phyloP scores from a whole-genome alignment of 64 coral and sea anemone species.

The Montipora foliosa region DNA sequence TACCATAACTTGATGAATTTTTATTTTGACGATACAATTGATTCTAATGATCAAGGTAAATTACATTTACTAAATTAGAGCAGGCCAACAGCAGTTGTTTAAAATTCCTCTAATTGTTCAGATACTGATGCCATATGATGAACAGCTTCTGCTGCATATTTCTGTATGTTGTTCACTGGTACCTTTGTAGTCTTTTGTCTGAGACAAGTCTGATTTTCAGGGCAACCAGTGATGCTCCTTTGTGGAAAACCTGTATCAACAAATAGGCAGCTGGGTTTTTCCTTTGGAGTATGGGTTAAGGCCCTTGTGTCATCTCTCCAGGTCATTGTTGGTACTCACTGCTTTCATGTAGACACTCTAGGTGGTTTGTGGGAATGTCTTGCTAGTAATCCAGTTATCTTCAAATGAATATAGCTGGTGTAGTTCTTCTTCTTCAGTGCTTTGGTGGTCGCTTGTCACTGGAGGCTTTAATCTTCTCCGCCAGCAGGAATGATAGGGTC shows the following conservation, averaged over 20 bases:
- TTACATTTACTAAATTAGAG: too few relatives aligned
- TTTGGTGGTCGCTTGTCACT: neutral
- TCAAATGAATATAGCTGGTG: neutral
- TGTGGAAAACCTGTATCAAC: slow-evolving; percentile 6
- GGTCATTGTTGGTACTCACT: slow-evolving; percentile 23
- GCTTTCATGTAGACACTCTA: slow-evolving; percentile 26
- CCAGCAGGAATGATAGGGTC: neutral
- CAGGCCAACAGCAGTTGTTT: too few relatives aligned
- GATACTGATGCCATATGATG: too few relatives aligned
- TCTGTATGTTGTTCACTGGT: neutral
- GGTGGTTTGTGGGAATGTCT: neutral
- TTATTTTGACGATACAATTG: too few relatives aligned
- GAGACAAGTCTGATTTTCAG: slow-evolving; percentile 31
- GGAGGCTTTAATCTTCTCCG: neutral
- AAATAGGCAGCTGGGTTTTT: neutral
- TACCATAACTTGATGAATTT: too few relatives aligned
- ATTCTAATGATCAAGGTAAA: too few relatives aligned
- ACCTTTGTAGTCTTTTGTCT: neutral
- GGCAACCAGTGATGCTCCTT: neutral
- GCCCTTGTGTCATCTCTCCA: slow-evolving; percentile 4
- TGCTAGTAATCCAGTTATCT: neutral
- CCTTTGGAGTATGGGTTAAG: slow-evolving; percentile 17
- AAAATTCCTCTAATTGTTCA: too few relatives aligned
- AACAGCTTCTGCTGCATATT: too few relatives aligned
- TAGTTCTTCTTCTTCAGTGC: neutral